Evolutionary conservation across 1,140 invertebrate species (phyloP).

Genomic region (Phenacoccus solenopsis): DNA sequence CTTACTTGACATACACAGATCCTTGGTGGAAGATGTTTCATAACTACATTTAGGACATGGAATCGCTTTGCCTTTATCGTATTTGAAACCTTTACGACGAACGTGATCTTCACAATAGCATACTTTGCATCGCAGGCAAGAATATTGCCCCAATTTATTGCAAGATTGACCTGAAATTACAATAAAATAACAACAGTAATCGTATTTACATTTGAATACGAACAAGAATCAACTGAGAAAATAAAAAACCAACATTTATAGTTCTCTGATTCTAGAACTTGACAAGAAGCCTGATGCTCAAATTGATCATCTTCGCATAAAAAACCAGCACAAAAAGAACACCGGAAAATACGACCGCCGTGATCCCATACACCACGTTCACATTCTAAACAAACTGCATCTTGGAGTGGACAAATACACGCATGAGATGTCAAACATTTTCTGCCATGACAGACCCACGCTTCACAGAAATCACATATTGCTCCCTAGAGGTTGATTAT

Average conservation of each 20-base stretch:
- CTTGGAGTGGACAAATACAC: slow-evolving; percentile 78
- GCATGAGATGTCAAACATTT: slow-evolving; percentile 83
- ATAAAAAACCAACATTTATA: slow-evolving; percentile 66
- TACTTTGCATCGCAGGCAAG: slow-evolving; percentile 85
- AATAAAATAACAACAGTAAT: not conserved
- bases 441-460: slow-evolving; percentile 89
- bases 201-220: not conserved
- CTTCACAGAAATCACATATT: slow-evolving; percentile 95
- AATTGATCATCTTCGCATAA: slow-evolving; percentile 97
- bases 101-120: slow-evolving; percentile 97
- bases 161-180: slow-evolving; percentile 65
- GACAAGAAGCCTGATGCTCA: slow-evolving; percentile 95
- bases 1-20: slow-evolving; percentile 90
- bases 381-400: slow-evolving; percentile 83
- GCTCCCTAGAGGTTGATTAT: slow-evolving; percentile 53
- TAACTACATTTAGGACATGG: slow-evolving; percentile 91
- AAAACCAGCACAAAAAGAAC: slow-evolving; percentile 80
- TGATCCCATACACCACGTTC: slow-evolving; percentile 88
- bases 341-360: slow-evolving; percentile 81
- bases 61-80: slow-evolving; percentile 73
- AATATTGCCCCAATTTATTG: slow-evolving; percentile 86
- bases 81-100: slow-evolving; percentile 80
- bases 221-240: slow-evolving; percentile 4
- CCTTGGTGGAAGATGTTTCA: slow-evolving; percentile 81
- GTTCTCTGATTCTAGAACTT: slow-evolving; percentile 81